phyloP scores from a whole-genome alignment of 2,888 invertebrate species.

The Thereva unica region DNA sequence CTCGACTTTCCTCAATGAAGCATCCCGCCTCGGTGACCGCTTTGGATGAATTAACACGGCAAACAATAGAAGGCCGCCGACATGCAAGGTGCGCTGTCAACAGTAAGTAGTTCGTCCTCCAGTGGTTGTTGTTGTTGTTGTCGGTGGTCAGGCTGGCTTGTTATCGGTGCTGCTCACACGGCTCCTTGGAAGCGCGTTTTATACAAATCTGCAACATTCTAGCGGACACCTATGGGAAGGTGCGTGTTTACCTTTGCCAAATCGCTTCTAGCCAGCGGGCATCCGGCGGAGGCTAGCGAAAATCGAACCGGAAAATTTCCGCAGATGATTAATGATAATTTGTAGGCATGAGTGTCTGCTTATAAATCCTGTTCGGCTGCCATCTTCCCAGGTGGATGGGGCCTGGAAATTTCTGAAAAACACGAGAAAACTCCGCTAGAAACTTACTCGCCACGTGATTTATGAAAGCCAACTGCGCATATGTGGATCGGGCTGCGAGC shows the following conservation, averaged over 20 bases:
- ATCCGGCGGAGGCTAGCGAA: background rate
- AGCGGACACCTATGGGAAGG: background rate
- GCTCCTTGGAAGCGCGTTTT: conserved; percentile 13
- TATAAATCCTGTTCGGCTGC: conserved; percentile 14
- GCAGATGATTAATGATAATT: conserved; percentile 28
- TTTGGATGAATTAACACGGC: too few relatives aligned
- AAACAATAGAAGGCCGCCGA: too few relatives aligned
- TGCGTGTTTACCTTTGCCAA: conserved; percentile 10
- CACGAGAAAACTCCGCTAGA: conserved; percentile 12
- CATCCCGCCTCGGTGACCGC: too few relatives aligned
- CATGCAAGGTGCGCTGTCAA: background rate
- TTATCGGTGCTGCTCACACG: conserved; percentile 8
- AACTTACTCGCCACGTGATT: conserved; percentile 19
- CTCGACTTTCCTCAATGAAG: too few relatives aligned
- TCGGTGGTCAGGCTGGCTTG: background rate
- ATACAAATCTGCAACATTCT: conserved; percentile 8
- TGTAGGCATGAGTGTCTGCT: conserved; percentile 28
- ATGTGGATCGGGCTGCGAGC: background rate
- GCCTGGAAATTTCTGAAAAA: background rate
- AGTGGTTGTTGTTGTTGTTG: background rate
- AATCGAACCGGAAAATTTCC: conserved; percentile 8
- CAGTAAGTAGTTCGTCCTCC: conserved; percentile 6
- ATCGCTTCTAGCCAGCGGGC: background rate
- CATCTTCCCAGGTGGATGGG: background rate
- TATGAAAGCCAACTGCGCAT: conserved; percentile 6